Percentiles rank a stretch among this genome's conserved stretches.
phyloP scores from a whole-genome alignment of 2,113 vertebrate species.

The Syngnathus scovelli region DNA sequence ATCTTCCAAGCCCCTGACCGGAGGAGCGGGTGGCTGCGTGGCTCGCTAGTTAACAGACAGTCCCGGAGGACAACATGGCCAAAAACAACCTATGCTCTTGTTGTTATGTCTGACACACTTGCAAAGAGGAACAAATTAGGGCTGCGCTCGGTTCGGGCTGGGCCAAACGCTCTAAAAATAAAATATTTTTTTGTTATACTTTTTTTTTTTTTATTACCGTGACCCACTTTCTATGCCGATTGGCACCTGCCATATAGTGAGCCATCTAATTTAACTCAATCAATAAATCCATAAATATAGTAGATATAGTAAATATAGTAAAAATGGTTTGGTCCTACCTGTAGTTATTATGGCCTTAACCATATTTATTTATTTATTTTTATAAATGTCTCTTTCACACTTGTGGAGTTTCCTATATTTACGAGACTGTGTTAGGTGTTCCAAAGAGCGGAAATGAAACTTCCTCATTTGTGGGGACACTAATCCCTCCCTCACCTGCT shows the following conservation, averaged over 20 bases:
- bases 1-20: constrained; percentile 51
- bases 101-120: constrained; percentile 35
- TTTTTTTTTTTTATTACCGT: neutral
- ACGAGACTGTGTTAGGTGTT: constrained; percentile 62
- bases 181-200: neutral
- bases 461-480: constrained; percentile 47
- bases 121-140: constrained; percentile 13
- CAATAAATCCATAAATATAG: neutral
- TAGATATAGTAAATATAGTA: no score
- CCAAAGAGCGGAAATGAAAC: constrained; percentile 74
- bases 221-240: neutral
- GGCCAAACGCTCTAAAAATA: neutral
- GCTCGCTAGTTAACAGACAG: constrained; percentile 53
- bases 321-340: no score
- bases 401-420: constrained; percentile 48
- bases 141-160: neutral
- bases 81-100: constrained; percentile 36
- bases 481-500: constrained; percentile 74
- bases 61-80: constrained; percentile 46
- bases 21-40: constrained; percentile 39
- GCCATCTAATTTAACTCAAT: no score
- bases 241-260: neutral
- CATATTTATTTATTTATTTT: no score
- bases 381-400: neutral
- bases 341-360: no score